Conservation (phyloP, 1,140 invertebrate species). For the Drosophila orena region DNA sequence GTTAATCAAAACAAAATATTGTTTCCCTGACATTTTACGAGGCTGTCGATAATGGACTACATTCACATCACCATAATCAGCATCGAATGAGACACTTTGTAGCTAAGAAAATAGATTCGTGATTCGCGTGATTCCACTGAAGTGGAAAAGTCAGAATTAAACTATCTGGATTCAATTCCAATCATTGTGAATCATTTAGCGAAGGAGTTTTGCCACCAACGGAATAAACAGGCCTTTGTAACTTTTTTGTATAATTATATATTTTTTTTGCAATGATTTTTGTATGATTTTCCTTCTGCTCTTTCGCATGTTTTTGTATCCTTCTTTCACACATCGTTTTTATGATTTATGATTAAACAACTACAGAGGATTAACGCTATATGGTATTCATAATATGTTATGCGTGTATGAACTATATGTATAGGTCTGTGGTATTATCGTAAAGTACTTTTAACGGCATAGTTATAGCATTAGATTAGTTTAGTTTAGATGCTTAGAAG, state of each 20-base stretch:
- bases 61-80: conserved; percentile 12
- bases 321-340: conserved; percentile 52
- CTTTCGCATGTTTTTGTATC: conserved; percentile 28
- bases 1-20: conserved; percentile 19
- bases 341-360: conserved; percentile 76
- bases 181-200: too few relatives aligned
- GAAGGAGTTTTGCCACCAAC: background rate
- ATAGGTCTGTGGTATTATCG: conserved; percentile 56
- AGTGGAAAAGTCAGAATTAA: too few relatives aligned
- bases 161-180: too few relatives aligned
- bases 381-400: conserved; percentile 67
- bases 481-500: conserved; percentile 68
- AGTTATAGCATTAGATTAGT: conserved; percentile 65
- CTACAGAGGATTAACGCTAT: conserved; percentile 82
- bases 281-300: conserved; percentile 41
- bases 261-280: conserved; percentile 70
- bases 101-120: too few relatives aligned
- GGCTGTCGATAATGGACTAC: background rate
- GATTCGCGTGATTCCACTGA: too few relatives aligned
- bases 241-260: conserved; percentile 76
- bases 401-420: conserved; percentile 70
- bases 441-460: conserved; percentile 77
- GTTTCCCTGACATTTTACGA: conserved; percentile 4
- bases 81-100: conserved; percentile 17
- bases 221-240: conserved; percentile 20